A percentile compares a stretch with the other conserved stretches of the same genome.
phyloP scores from a whole-genome alignment of 2,888 invertebrate genomes.

The Prosapia bicincta region DNA sequence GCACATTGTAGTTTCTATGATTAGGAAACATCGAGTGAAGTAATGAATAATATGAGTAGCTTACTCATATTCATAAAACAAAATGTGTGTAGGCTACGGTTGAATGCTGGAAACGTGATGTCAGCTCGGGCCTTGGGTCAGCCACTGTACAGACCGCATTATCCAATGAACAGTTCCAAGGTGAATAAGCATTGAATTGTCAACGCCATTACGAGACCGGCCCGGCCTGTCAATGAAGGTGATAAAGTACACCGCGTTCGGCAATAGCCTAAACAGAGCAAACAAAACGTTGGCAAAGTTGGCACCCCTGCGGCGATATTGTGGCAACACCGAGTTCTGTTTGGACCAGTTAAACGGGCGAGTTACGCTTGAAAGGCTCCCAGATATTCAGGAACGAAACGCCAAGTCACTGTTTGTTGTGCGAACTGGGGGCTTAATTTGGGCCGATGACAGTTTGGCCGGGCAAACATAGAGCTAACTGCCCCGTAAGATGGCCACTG shows the following conservation, averaged over 20 bases:
- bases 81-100: too few relatives aligned
- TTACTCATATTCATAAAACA: too few relatives aligned
- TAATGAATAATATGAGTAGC: too few relatives aligned
- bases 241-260: neutral
- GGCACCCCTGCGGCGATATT: neutral
- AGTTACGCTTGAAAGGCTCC: neutral
- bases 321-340: neutral
- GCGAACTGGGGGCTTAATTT: neutral
- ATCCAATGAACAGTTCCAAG: neutral
- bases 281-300: neutral
- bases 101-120: too few relatives aligned
- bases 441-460: neutral
- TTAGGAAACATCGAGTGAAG: too few relatives aligned
- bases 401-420: neutral
- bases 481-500: too few relatives aligned
- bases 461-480: too few relatives aligned
- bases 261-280: neutral
- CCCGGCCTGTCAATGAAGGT: neutral
- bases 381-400: neutral
- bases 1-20: too few relatives aligned
- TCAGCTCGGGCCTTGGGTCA: too few relatives aligned
- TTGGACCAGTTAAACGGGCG: neutral
- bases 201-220: neutral
- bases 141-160: neutral
- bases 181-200: neutral